These are phyloP conservation scores for Drosophila eugracilis DNA, from an alignment of 1,140 invertebrate genomes.

Conservation along the genomic window DNA sequence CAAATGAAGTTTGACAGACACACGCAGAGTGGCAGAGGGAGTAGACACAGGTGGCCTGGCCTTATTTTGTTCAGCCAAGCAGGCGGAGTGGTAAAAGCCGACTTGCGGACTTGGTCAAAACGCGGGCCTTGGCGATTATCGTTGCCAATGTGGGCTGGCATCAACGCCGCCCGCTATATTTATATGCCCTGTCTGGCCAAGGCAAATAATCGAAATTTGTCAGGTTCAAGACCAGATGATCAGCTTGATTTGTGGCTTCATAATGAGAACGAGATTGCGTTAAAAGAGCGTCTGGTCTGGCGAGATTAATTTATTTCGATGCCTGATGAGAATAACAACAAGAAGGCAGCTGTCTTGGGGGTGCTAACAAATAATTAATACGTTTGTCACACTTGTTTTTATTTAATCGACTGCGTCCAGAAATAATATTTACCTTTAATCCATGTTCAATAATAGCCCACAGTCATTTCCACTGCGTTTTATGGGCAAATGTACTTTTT, in stretches of 20 bases:
- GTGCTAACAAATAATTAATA: slow-evolving; percentile 1
- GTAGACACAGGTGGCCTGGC: slow-evolving; percentile 73
- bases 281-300: too few species aligned
- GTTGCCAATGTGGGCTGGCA: slow-evolving; percentile 36
- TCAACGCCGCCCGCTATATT: slow-evolving; percentile 7
- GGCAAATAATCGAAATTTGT: slow-evolving; percentile 7
- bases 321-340: background rate
- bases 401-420: background rate
- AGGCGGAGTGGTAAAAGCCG: slow-evolving; percentile 2
- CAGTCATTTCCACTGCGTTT: too few species aligned
- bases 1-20: slow-evolving; percentile 78
- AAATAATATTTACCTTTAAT: slow-evolving; percentile 8
- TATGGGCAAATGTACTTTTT: too few species aligned
- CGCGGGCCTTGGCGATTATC: slow-evolving; percentile 37
- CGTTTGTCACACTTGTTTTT: slow-evolving; percentile 3
- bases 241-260: background rate
- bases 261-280: background rate
- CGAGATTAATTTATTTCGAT: background rate
- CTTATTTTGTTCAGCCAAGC: slow-evolving; percentile 15
- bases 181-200: slow-evolving; percentile 14
- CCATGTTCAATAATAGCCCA: slow-evolving; percentile 4
- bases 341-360: too few species aligned
- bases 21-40: slow-evolving; percentile 23
- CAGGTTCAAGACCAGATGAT: slow-evolving; percentile 13
- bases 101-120: slow-evolving; percentile 35